Evolutionary conservation across 1,140 invertebrate genomes (phyloP).

Genomic region (Drosophila mayri): DNA sequence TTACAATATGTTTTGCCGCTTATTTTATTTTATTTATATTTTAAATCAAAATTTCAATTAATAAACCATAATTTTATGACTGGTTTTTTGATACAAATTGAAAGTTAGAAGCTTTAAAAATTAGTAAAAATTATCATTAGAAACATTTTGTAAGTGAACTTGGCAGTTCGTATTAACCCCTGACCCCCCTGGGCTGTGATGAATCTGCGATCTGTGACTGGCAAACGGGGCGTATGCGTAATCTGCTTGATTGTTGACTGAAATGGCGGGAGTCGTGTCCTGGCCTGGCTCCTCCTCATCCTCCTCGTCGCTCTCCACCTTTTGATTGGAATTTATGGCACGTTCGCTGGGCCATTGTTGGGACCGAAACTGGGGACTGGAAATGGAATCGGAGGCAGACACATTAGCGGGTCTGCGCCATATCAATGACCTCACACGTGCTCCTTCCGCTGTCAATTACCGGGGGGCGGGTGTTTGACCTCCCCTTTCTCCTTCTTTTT

Average conservation of each 20-base stretch:
- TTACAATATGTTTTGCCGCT: too few relatives aligned
- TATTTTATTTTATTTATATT: too few relatives aligned
- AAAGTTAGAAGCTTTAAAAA: neutral
- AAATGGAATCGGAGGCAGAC: conserved; percentile 21
- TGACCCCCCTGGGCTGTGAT: neutral
- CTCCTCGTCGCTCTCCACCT: conserved; percentile 19
- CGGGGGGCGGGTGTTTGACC: conserved; percentile 6
- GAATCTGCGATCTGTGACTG: conserved; percentile 25
- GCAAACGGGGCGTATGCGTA: conserved; percentile 25
- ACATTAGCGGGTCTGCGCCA: conserved; percentile 55
- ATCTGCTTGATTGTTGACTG: conserved; percentile 14
- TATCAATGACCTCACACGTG: conserved; percentile 69
- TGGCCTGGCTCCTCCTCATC: neutral
- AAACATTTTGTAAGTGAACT: neutral
- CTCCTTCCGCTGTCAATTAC: conserved; percentile 62
- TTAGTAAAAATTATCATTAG: neutral
- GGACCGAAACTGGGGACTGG: conserved; percentile 27
- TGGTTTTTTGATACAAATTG: neutral
- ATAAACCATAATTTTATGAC: neutral
- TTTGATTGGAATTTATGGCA: conserved; percentile 76
- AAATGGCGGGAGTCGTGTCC: conserved; percentile 29
- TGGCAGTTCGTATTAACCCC: neutral
- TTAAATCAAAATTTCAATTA: neutral
- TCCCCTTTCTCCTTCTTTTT: neutral
- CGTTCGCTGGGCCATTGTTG: conserved; percentile 50